Base-by-base conservation (phyloP, 2,797 vertebrate genomes). In the Arremon brunneinucha region DNA sequence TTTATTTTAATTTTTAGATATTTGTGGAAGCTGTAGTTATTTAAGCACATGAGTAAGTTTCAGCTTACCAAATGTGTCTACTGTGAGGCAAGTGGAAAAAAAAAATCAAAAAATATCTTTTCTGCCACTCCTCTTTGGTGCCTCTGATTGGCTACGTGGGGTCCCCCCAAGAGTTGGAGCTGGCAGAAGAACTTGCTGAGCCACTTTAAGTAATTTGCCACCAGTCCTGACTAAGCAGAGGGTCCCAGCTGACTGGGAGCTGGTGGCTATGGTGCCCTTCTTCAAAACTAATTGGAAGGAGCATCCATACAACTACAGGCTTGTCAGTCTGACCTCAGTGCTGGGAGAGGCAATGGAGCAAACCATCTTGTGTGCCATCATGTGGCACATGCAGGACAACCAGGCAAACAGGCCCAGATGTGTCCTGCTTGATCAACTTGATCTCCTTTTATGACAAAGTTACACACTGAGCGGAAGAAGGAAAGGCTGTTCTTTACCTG, bases 281-380 rank as follows among this genome's bases (percentile, higher is more conserved):
- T 41, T 19, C 26, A 69, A 43, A 60, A 50, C 4, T 12, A 10
- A 10, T 18, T 0, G 0, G 35, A 30, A 63, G 43, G 24, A 69
- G 32, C 11, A 26, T 44, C 11, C 16, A 4, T 8, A 4, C 3
- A 60, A 53, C 3, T 19, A 8, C 12, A 62, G 46, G 15, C 3
- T 30, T 27, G 13, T 47, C 32, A 63, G 23, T 12, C 8, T 76
- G 35, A 26, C 7, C 23, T 56, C 9, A 3, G 20, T 22, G 46
- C 24, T 3, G 2, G 27, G 43, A 30, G 49, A 52, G 23, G 14
- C 12, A 30, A 8, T 15, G 17, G 49, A 50, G 35, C 16, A 63
- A n/a, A 56, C 11, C 23, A 35, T 9, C 11, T 55, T 37, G 23
- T 2, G 4, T 49, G 23, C 4, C 19, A 11, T 47, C 20, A 7